Evolutionary conservation across 2,797 vertebrate genomes (phyloP), one percentile per base, ranked within the genome.

Genomic region (Falco biarmicus): DNA sequence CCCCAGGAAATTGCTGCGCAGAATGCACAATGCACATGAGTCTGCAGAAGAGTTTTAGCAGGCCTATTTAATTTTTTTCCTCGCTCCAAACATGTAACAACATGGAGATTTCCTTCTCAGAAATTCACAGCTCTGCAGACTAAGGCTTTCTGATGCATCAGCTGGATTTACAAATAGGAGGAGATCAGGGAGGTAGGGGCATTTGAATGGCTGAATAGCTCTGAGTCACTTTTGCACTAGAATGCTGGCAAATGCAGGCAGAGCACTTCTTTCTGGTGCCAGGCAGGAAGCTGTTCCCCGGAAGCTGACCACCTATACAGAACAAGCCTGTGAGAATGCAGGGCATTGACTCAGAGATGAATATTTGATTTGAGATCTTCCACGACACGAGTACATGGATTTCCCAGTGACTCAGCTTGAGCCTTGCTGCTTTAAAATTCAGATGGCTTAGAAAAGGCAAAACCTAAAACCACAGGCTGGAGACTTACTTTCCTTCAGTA

Each of bases 391-490:
- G 45, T 70, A 70, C 0, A 0, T 76, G 69, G 61, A 94, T 88
- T 94, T 94, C 77, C 82, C 79, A 53, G 9, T 92, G 93, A 96
- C 84, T 97, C 93, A 95, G 87, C 78, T 84, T 48, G 54, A 87
- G 51, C 47, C 51, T 86, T 66, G 51, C 79, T 76, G 48, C 69
- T 96, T 93, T 91, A 93, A 88, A 95, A 96, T 84, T 89, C 59
- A 87, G 32, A 87, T 65, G 24, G 57, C 75, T 95, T 81, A 71
- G 41, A 63, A 91, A 95, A 87, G 31, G 63, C 81, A 91, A 71
- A 87, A 63, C 48, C 8, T 45, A 39, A 93, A 96, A 43, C 61
- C 76, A 75, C 51, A 37, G 59, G 28, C 89, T 82, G 63, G 25
- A 95, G 89, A 92, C 94, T 85, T 92, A 78, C 90, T 85, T 94